Evolutionary conservation across 2,113 vertebrate species (phyloP).

Genomic region (Barbus barbus): DNA sequence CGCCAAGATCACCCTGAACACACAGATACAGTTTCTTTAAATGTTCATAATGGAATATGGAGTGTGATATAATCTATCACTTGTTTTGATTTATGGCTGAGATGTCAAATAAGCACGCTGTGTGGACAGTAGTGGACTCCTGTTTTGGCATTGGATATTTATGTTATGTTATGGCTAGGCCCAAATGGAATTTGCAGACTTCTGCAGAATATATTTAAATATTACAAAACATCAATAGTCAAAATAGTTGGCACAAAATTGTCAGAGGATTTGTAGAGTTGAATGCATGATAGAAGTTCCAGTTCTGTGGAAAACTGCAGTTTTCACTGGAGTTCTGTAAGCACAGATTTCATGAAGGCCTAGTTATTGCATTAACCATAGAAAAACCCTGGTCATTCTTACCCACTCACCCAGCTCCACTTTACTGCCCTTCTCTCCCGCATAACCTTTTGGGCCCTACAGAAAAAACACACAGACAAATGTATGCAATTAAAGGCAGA

Average conservation of each 20-base stretch:
- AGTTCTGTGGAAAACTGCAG: neutral
- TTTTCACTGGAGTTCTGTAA: neutral
- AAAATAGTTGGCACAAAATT: neutral
- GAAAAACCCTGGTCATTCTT: constrained; percentile 67
- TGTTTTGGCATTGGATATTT: neutral
- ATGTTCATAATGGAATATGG: neutral
- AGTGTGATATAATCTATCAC: neutral
- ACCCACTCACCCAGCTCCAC: constrained; percentile 78
- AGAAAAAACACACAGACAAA: constrained; percentile 15
- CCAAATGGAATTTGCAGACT: neutral
- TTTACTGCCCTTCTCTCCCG: constrained; percentile 69
- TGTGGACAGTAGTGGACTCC: neutral
- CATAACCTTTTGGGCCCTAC: constrained; percentile 73
- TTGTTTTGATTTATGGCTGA: neutral
- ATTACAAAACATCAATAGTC: neutral
- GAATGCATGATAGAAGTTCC: neutral
- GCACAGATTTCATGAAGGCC: neutral
- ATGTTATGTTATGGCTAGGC: neutral
- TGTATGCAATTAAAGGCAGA: neutral
- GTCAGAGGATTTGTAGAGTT: neutral
- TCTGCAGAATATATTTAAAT: neutral
- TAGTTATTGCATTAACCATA: constrained; percentile 6
- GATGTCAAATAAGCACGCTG: neutral
- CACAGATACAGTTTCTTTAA: constrained; percentile 9
- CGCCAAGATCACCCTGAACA: constrained; percentile 74